Conservation (phyloP, 2,888 invertebrate species). For the Pristionchus exspectatus region DNA sequence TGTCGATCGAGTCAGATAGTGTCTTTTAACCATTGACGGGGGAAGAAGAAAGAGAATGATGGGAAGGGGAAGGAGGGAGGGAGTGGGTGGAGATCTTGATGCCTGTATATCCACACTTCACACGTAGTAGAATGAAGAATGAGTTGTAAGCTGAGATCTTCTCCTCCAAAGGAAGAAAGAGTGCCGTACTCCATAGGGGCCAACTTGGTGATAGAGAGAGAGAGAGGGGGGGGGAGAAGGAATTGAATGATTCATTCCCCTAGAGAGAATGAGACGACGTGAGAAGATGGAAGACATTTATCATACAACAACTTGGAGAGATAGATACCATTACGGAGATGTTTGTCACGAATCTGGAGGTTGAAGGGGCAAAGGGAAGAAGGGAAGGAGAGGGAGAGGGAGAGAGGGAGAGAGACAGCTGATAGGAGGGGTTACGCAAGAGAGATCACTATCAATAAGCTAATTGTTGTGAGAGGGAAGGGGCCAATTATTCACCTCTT, state of each 20-base stretch:
- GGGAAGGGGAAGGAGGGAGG: background rate
- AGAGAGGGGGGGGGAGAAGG: background rate
- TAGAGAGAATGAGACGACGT: background rate
- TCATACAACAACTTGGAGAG: background rate
- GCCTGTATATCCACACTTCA: background rate
- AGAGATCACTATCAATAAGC: slow-evolving; percentile 18
- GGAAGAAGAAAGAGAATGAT: slow-evolving; percentile 1
- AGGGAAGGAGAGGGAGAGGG: background rate
- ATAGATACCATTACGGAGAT: slow-evolving; percentile 34
- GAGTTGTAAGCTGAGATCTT: background rate
- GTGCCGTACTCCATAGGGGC: background rate
- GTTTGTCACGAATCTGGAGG: slow-evolving; percentile 10
- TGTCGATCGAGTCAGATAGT: too few species aligned
- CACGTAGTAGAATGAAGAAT: background rate
- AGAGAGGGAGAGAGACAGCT: background rate
- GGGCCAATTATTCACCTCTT: slow-evolving; percentile 1
- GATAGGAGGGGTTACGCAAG: slow-evolving; percentile 9
- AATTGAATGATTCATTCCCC: slow-evolving; percentile 44
- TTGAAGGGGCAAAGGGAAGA: too few species aligned
- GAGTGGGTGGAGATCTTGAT: background rate
- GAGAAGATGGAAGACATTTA: slow-evolving; percentile 21
- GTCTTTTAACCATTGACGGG: too few species aligned
- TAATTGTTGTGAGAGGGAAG: background rate
- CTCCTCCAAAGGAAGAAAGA: background rate
- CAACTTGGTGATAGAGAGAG: slow-evolving; percentile 6